phyloP scores from a whole-genome alignment of 2,113 vertebrate species.

The Microtus richardsoni region DNA sequence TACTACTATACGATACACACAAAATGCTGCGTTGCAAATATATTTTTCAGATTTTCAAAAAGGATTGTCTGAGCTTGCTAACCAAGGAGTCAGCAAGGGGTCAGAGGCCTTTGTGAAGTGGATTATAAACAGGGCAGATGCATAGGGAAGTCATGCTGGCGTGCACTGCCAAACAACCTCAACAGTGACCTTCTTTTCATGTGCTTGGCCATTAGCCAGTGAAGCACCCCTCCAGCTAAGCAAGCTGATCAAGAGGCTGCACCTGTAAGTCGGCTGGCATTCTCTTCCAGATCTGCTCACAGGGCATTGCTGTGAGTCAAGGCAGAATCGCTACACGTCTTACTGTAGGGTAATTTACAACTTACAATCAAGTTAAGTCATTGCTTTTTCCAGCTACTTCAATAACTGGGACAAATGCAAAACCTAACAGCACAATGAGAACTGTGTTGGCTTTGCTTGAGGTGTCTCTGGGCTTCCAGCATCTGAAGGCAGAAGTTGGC shows the following conservation, averaged over 20 bases:
- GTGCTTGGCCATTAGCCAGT: background rate
- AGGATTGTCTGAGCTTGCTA: background rate
- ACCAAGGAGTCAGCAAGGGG: background rate
- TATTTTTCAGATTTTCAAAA: slow-evolving; percentile 45
- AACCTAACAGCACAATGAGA: slow-evolving; percentile 7
- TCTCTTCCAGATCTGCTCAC: background rate
- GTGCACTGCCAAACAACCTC: background rate
- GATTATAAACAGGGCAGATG: background rate
- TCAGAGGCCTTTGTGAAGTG: background rate
- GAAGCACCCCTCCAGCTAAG: background rate
- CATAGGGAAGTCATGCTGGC: background rate
- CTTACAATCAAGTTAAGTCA: background rate
- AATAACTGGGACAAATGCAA: background rate
- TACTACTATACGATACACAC: background rate
- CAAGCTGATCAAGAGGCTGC: background rate
- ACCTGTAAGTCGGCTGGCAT: background rate
- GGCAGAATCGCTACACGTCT: background rate
- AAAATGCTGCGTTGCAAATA: slow-evolving; percentile 38
- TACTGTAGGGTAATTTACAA: background rate
- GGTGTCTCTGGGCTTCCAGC: background rate
- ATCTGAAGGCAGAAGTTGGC: background rate
- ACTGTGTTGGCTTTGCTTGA: background rate
- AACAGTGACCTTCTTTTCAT: background rate
- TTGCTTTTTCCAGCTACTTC: background rate
- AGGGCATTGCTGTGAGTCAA: background rate